A percentile compares a stretch with the other conserved stretches of the same genome.
phyloP scores from a whole-genome alignment of 2,113 vertebrate genomes.

The Rhynchomys soricoides region DNA sequence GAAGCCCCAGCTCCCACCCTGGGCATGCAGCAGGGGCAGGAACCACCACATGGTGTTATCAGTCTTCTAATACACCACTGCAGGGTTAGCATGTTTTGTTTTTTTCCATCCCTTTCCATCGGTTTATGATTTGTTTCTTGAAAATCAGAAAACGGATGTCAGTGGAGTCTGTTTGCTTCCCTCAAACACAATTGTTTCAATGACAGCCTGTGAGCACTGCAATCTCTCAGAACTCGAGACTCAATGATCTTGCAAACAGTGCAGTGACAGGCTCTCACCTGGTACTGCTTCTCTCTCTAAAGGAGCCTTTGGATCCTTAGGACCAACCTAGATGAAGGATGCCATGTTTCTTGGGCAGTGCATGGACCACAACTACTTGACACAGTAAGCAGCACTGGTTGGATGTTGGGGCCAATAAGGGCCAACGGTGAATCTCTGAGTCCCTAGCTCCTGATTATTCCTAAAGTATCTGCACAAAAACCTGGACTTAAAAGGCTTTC shows the following conservation, averaged over 20 bases:
- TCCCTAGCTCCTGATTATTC: not conserved
- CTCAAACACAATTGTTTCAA: not conserved
- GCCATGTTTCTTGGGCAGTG: fast-evolving
- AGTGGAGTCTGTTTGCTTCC: constrained; percentile 50
- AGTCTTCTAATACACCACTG: not conserved
- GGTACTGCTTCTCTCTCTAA: not conserved
- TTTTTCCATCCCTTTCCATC: not conserved
- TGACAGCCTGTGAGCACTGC: constrained; percentile 42
- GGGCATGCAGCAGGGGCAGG: fast-evolving
- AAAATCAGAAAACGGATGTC: constrained; percentile 39
- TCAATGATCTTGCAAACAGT: not conserved
- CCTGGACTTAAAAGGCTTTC: fast-evolving
- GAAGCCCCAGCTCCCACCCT: fast-evolving
- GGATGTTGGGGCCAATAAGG: fast-evolving
- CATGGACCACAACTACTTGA: not conserved
- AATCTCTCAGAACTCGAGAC: constrained; percentile 62
- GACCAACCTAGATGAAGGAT: not conserved
- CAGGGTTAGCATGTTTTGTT: not conserved
- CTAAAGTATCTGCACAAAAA: not conserved
- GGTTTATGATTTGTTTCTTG: constrained; percentile 51
- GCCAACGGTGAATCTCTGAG: not conserved
- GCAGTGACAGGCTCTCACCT: not conserved
- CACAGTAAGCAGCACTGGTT: not conserved
- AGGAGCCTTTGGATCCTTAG: not conserved
- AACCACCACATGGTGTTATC: not conserved